These are phyloP conservation scores for Thalassophryne amazonica DNA, from an alignment of 2,797 vertebrate species.

Conservation along the genomic window DNA sequence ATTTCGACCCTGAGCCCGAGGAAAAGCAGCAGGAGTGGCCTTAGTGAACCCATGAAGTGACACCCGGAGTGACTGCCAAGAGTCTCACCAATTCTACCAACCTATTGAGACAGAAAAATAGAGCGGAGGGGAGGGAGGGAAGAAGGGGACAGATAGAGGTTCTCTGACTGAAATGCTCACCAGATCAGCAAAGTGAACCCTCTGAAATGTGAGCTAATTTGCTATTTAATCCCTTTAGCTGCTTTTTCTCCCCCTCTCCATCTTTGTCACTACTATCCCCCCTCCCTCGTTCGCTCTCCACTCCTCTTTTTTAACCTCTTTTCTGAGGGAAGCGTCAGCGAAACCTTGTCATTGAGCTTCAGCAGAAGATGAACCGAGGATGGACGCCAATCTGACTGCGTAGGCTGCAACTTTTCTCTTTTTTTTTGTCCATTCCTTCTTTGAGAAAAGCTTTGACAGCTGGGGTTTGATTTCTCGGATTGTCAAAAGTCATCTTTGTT, in stretches of 20 bases:
- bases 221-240: conserved; percentile 78
- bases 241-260: conserved; percentile 49
- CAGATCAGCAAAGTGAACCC: conserved; percentile 76
- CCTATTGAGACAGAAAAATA: conserved; percentile 67
- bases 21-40: conserved; percentile 65
- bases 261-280: conserved; percentile 54
- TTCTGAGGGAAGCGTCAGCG: conserved; percentile 64
- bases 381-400: conserved; percentile 63
- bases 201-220: conserved; percentile 78
- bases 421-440: conserved; percentile 43
- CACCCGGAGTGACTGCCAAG: conserved; percentile 74
- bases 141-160: conserved; percentile 45
- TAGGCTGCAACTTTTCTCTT: conserved; percentile 55
- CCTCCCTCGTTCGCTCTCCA: conserved; percentile 14
- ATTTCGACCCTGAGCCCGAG: conserved; percentile 70
- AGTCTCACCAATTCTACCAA: conserved; percentile 66
- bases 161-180: conserved; percentile 70
- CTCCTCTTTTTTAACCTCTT: conserved; percentile 40
- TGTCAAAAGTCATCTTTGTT: conserved; percentile 80
- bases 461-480: conserved; percentile 71
- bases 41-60: conserved; percentile 77
- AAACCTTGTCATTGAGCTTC: conserved; percentile 63
- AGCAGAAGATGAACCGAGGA: conserved; percentile 43
- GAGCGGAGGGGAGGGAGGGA: conserved; percentile 53
- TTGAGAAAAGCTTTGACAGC: conserved; percentile 68